Conservation (phyloP, 2,888 invertebrate genomes). For the Drosophila setosimentum region DNA sequence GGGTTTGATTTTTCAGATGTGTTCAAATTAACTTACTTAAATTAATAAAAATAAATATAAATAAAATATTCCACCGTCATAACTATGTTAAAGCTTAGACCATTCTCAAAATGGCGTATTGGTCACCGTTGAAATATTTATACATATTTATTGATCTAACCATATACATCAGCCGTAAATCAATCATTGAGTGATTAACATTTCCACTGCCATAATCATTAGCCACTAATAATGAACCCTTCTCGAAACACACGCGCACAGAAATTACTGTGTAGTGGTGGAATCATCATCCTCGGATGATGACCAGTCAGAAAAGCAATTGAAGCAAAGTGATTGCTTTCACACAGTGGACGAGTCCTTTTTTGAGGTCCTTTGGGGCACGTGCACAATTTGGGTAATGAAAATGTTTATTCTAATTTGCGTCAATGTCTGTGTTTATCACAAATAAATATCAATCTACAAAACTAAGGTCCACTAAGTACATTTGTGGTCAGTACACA, state of each 20-base stretch:
- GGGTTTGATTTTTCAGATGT: no score
- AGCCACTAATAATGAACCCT: constrained; percentile 11
- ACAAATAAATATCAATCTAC: constrained; percentile 73
- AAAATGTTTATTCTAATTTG: constrained; percentile 80
- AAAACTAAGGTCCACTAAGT: constrained; percentile 51
- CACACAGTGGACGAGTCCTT: constrained; percentile 13
- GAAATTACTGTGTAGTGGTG: constrained; percentile 45
- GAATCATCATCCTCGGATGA: constrained; percentile 19
- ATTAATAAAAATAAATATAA: no score
- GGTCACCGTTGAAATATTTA: background rate
- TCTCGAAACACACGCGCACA: constrained; percentile 7
- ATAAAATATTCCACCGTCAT: background rate
- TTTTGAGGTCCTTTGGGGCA: constrained; percentile 52
- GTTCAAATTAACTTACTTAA: no score
- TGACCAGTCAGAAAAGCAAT: constrained; percentile 62
- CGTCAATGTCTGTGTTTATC: constrained; percentile 79
- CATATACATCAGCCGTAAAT: background rate
- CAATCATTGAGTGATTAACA: constrained; percentile 9
- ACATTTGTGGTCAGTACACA: constrained; percentile 7
- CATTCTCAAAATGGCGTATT: background rate
- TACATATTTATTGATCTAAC: background rate
- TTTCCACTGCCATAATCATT: constrained; percentile 21
- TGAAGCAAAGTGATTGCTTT: constrained; percentile 65
- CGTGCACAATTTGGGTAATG: constrained; percentile 74
- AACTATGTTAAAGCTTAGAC: background rate